These are phyloP conservation scores for Pterobdella sp. DNA, from an alignment of 2,888 invertebrate species.

Conservation along the genomic window DNA sequence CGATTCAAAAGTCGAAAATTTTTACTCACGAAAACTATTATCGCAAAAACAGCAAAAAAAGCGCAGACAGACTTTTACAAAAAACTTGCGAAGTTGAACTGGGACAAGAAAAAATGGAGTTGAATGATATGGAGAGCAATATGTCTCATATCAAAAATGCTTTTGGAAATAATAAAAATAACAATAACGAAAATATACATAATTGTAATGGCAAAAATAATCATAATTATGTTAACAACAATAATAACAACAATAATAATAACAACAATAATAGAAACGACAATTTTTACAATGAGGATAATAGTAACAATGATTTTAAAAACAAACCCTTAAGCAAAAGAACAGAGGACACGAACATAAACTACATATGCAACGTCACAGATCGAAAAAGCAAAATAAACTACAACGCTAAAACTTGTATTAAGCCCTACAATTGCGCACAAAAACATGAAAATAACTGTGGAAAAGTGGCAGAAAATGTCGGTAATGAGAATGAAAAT, in stretches of 20 bases:
- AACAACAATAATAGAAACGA: not conserved
- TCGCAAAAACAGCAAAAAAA: not conserved
- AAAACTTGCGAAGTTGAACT: not conserved
- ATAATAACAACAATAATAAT: not conserved
- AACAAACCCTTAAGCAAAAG: too few species aligned
- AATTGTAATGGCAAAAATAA: not conserved
- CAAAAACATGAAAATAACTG: too few species aligned
- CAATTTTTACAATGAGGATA: not conserved
- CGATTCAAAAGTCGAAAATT: too few species aligned
- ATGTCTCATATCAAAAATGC: not conserved
- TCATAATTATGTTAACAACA: not conserved
- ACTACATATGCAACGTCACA: too few species aligned
- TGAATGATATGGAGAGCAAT: not conserved
- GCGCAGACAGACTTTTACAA: not conserved
- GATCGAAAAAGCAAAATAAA: too few species aligned
- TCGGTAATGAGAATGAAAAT: too few species aligned
- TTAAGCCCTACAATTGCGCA: too few species aligned
- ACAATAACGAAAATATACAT: not conserved
- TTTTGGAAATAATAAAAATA: not conserved
- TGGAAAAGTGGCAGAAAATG: too few species aligned
- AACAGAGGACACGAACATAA: too few species aligned
- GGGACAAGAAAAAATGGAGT: not conserved
- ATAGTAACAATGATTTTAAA: not conserved
- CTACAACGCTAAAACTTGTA: too few species aligned
- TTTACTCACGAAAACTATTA: not conserved